phyloP scores from a whole-genome alignment of 1,140 invertebrate species.

The Fopius arisanus region DNA sequence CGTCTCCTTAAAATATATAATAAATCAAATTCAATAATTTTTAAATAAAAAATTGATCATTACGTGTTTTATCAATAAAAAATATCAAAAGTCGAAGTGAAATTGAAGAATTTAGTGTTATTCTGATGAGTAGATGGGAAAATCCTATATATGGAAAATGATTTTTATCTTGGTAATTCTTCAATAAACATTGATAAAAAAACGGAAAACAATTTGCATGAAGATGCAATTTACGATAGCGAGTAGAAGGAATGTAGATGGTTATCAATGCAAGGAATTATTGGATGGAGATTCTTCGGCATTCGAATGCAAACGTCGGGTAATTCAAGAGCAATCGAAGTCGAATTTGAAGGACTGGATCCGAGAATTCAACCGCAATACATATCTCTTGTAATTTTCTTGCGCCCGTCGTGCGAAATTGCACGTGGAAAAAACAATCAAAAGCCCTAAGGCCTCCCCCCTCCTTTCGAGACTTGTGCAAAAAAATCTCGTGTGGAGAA shows the following conservation, averaged over 20 bases:
- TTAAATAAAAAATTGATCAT: too few relatives aligned
- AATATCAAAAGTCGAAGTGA: too few relatives aligned
- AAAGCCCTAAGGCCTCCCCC: not conserved
- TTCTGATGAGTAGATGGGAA: too few relatives aligned
- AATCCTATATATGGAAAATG: too few relatives aligned
- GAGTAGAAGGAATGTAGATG: not conserved
- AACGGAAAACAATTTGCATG: not conserved
- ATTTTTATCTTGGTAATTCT: too few relatives aligned
- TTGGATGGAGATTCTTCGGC: not conserved
- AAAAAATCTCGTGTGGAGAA: not conserved
- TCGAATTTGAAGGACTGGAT: not conserved
- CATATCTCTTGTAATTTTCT: not conserved
- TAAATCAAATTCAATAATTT: too few relatives aligned
- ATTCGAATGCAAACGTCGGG: not conserved
- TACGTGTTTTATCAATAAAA: too few relatives aligned
- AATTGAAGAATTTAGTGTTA: too few relatives aligned
- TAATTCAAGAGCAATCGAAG: not conserved
- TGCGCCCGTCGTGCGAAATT: slow-evolving; percentile 6
- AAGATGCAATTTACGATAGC: not conserved
- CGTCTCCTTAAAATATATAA: too few relatives aligned
- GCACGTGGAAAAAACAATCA: not conserved
- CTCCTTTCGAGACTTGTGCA: not conserved
- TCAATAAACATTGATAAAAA: too few relatives aligned
- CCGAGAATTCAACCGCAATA: not conserved
- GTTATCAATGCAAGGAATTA: not conserved